phyloP scores from a whole-genome alignment of 2,797 vertebrate genomes.

The Catostomus latipinnis region DNA sequence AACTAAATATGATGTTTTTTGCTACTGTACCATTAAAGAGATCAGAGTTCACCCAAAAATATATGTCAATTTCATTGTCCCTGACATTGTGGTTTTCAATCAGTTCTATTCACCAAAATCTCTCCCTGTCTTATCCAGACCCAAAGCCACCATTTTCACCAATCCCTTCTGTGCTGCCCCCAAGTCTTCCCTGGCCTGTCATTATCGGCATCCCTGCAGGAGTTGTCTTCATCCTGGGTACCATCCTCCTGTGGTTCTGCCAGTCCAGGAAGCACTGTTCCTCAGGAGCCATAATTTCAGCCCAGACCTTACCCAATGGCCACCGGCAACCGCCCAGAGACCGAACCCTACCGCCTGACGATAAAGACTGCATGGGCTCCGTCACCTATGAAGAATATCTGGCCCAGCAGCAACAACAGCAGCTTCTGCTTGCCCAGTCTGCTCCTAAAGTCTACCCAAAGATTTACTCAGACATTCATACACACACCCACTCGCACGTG shows the following conservation, averaged over 20 bases:
- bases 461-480: slow-evolving; percentile 94
- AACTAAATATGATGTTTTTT: too few relatives aligned
- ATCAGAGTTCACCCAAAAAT: too few relatives aligned
- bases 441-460: slow-evolving; percentile 92
- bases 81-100: neutral
- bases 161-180: slow-evolving; percentile 75
- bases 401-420: slow-evolving; percentile 76
- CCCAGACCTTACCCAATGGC: slow-evolving; percentile 67
- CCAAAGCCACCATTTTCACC: slow-evolving; percentile 83
- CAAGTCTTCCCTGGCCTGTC: slow-evolving; percentile 92
- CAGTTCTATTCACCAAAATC: neutral
- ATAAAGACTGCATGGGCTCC: slow-evolving; percentile 88
- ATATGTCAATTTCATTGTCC: neutral
- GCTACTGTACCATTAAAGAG: too few relatives aligned
- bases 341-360: slow-evolving; percentile 57
- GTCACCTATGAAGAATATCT: slow-evolving; percentile 91
- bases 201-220: slow-evolving; percentile 96
- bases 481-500: slow-evolving; percentile 90
- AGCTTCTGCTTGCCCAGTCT: slow-evolving; percentile 85
- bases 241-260: slow-evolving; percentile 95
- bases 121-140: slow-evolving; percentile 74
- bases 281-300: slow-evolving; percentile 63
- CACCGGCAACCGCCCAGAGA: slow-evolving; percentile 65
- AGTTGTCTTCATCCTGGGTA: slow-evolving; percentile 92
- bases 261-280: slow-evolving; percentile 93